Base-by-base conservation (phyloP, 1,140 invertebrate species). In the Megalonaias nervosa region DNA sequence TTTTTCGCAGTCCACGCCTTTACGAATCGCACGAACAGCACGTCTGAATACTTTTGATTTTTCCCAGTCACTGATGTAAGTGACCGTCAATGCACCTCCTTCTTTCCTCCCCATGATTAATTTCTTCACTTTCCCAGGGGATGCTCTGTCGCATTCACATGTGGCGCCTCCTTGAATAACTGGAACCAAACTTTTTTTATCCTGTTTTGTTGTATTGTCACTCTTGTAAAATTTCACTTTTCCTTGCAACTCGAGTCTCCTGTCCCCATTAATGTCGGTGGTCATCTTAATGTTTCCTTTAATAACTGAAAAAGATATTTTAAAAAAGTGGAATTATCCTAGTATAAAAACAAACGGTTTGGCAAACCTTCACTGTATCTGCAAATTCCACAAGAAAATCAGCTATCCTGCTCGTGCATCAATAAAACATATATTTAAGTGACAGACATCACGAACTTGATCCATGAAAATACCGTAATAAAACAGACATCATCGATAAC, bases 21-120 rank as follows among this genome's bases (percentile, higher is more conserved):
- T 77, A 9, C 75, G 55, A 17, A 77, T 77, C 15, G 75, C 75
- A 13, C 65, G 59, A 48, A 77, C 48, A 17, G 75, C 75, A 57
- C 70, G 69, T 59, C 55, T 67, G 23, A 77, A 77, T 21, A 59
- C 75, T 66, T 68, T 77, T 21, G 72, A 21, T 59, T 68, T 77
- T 38, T 55, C 17, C 75, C 75, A 77, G 26, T 77, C 70, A 60
- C 75, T 68, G 58, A 77, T 64, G 19, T 77, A 77, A 26, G 75
- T 77, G 31, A 77, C 64, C 1, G 59, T 64, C 15, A 48, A 71
- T 58, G 23, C 59, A 38, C 56, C 48, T n/a, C 64, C 70, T 17
- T 57, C 38, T 19, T 59, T 65, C 16, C 70, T 60, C 16, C 69
- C 64, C 75, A 77, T 77, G 3, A 77, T 61, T 38, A 77, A 60